Percentiles rank a stretch among this genome's conserved stretches.
phyloP scores from a whole-genome alignment of 2,797 vertebrate genomes.

The Enteromius radiatus region DNA sequence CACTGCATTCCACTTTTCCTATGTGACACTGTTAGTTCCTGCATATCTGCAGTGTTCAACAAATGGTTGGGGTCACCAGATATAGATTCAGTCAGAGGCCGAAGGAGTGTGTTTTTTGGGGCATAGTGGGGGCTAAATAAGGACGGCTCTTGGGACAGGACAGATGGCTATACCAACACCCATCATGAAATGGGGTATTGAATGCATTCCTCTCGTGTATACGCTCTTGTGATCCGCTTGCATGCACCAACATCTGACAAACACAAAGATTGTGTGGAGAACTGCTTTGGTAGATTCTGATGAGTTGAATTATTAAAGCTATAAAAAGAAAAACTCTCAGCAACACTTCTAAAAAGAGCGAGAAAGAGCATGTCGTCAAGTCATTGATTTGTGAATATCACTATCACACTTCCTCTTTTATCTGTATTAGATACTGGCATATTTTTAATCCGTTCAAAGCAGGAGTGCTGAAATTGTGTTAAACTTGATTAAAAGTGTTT shows the following conservation, averaged over 20 bases:
- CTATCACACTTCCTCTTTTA: conserved; percentile 1
- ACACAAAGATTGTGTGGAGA: conserved; percentile 32
- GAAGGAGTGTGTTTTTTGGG: conserved; percentile 15
- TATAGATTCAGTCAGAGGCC: conserved; percentile 35
- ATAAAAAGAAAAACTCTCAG: conserved; percentile 44
- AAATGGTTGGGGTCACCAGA: conserved; percentile 36
- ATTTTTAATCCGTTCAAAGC: conserved; percentile 25
- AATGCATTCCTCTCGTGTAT: conserved; percentile 39
- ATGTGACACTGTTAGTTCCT: background rate
- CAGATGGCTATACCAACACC: conserved; percentile 54
- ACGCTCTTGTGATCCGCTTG: conserved; percentile 25
- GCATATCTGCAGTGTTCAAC: conserved; percentile 4
- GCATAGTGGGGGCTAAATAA: conserved; percentile 33
- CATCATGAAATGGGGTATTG: conserved; percentile 42
- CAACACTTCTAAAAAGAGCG: background rate
- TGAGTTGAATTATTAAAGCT: conserved; percentile 49
- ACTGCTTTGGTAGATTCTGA: conserved; percentile 42
- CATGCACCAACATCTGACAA: conserved; percentile 38
- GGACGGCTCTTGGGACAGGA: conserved; percentile 38
- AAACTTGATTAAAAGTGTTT: conserved; percentile 6
- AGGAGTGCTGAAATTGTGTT: background rate
- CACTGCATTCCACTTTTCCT: background rate
- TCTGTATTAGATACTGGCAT: conserved; percentile 15
- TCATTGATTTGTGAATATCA: conserved; percentile 10
- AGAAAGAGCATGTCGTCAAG: conserved; percentile 2